Conservation (phyloP, 2,113 vertebrate species). For the Microcebus tavaratra region DNA sequence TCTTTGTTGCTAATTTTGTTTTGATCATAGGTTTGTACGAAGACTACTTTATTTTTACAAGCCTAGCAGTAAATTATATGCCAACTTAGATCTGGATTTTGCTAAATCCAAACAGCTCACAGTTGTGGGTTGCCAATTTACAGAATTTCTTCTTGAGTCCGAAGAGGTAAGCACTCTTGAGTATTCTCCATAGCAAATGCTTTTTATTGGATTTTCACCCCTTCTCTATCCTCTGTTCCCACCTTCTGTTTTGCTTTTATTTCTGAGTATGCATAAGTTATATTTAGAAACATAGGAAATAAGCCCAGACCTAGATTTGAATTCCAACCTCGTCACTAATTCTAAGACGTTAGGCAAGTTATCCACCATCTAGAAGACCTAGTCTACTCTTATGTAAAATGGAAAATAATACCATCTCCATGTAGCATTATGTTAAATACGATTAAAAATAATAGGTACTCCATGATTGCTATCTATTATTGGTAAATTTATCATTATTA, state of each 20-base stretch:
- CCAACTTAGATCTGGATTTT: slow-evolving; percentile 93
- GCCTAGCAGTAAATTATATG: slow-evolving; percentile 96
- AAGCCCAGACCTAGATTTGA: slow-evolving; percentile 5
- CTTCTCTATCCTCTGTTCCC: neutral
- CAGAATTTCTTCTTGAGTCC: slow-evolving; percentile 97
- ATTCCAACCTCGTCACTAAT: neutral
- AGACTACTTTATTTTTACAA: slow-evolving; percentile 97
- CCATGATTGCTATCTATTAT: neutral
- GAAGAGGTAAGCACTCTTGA: slow-evolving; percentile 89
- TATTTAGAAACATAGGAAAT: slow-evolving; percentile 12
- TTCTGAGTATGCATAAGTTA: neutral
- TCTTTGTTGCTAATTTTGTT: slow-evolving; percentile 45
- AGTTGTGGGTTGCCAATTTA: slow-evolving; percentile 97
- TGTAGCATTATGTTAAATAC: neutral
- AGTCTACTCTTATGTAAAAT: neutral
- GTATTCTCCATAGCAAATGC: neutral
- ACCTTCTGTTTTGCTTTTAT: neutral
- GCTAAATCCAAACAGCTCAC: slow-evolving; percentile 94
- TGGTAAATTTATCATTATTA: neutral
- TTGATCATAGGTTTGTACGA: slow-evolving; percentile 92
- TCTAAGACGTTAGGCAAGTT: neutral
- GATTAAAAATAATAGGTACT: neutral
- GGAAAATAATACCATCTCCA: neutral
- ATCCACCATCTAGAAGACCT: neutral
- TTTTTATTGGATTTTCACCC: neutral